Evolutionary conservation across 2,888 invertebrate genomes (phyloP).

Genomic region (Agriopis aurantiaria): DNA sequence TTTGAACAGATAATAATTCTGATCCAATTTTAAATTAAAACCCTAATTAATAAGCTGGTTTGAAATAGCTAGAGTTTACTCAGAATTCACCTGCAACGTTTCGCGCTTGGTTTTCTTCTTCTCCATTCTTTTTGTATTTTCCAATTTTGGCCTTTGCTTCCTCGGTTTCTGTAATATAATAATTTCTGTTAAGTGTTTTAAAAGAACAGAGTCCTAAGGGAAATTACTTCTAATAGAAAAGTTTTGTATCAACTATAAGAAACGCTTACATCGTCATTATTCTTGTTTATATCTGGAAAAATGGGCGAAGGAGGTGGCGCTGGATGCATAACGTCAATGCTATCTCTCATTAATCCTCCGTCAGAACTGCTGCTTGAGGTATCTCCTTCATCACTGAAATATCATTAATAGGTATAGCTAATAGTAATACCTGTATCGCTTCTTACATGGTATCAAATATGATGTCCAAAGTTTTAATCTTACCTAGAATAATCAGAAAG

Average conservation of each 20-base stretch:
- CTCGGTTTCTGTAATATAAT: slow-evolving; percentile 63
- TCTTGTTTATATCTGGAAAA: slow-evolving; percentile 76
- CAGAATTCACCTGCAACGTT: slow-evolving; percentile 83
- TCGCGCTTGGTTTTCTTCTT: slow-evolving; percentile 83
- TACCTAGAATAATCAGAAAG: slow-evolving; percentile 96
- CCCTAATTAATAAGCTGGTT: too few relatives aligned
- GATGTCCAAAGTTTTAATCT: background rate
- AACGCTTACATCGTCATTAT: slow-evolving; percentile 60
- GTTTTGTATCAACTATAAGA: background rate
- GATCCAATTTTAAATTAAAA: too few relatives aligned
- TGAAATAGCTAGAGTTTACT: background rate
- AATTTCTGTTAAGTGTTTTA: background rate
- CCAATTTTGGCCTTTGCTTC: slow-evolving; percentile 72
- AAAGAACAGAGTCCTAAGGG: too few relatives aligned
- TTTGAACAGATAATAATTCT: too few relatives aligned
- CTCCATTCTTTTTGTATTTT: slow-evolving; percentile 77
- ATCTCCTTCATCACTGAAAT: slow-evolving; percentile 91
- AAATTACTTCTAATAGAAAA: too few relatives aligned
- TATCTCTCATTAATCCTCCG: slow-evolving; percentile 87
- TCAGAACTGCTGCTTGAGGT: slow-evolving; percentile 91
- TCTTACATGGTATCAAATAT: background rate
- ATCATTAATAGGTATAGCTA: background rate
- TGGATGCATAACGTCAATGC: slow-evolving; percentile 73
- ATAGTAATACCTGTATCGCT: too few relatives aligned
- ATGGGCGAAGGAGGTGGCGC: slow-evolving; percentile 92